Evolutionary conservation across 2,113 vertebrate genomes (phyloP).

Genomic region (Ctenodactylus gundi): DNA sequence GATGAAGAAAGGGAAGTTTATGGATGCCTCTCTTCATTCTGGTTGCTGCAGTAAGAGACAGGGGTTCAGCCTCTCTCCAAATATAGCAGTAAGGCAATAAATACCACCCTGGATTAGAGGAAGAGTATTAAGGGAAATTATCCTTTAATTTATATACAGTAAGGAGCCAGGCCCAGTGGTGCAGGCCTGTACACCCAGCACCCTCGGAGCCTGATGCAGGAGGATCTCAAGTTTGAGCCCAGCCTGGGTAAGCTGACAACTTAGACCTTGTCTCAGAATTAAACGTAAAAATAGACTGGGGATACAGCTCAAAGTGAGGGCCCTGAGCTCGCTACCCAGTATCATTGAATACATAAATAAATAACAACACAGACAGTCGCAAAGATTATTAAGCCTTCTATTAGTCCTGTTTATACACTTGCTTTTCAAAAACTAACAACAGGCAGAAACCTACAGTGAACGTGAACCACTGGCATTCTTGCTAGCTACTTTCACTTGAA

Average conservation of each 20-base stretch:
- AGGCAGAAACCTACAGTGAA: neutral
- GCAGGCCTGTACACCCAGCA: too few relatives aligned
- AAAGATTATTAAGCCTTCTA: rapidly evolving
- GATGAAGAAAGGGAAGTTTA: neutral
- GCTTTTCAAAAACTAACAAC: neutral
- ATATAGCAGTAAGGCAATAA: neutral
- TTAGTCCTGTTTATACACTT: neutral
- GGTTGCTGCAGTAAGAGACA: neutral
- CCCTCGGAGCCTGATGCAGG: too few relatives aligned
- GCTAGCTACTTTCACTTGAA: neutral
- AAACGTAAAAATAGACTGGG: too few relatives aligned
- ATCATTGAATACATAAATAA: too few relatives aligned
- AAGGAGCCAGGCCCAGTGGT: too few relatives aligned
- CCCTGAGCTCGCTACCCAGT: too few relatives aligned
- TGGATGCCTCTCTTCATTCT: neutral
- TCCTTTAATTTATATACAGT: too few relatives aligned
- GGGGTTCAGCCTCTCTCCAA: neutral
- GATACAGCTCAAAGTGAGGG: too few relatives aligned
- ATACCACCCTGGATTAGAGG: neutral
- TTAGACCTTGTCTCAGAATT: too few relatives aligned
- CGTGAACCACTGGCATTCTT: neutral
- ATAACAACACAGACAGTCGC: neutral
- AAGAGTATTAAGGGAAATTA: neutral
- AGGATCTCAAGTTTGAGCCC: too few relatives aligned
- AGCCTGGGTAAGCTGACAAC: too few relatives aligned